Percentiles rank a stretch among this genome's conserved stretches.
Conservation (phyloP, 2,797 vertebrate species). For the Manis crassicaudata region DNA sequence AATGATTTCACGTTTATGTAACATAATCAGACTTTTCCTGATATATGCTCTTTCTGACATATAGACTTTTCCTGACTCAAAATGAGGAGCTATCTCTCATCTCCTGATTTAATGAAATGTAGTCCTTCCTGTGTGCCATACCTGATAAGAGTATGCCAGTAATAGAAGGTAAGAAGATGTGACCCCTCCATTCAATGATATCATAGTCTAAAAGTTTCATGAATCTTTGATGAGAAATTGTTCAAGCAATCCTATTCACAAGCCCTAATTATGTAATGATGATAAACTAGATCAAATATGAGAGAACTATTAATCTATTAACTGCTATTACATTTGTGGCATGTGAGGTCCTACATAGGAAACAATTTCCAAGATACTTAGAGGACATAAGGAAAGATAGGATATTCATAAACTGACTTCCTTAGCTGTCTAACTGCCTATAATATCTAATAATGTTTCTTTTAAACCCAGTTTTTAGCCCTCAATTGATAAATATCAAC, state of each 20-base stretch:
- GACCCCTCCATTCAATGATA: not conserved
- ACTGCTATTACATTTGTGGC: not conserved
- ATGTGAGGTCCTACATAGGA: not conserved
- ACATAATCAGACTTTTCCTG: not conserved
- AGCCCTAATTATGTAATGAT: not conserved
- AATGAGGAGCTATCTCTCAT: not conserved
- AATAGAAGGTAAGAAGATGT: not conserved
- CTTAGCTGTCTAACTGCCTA: not conserved
- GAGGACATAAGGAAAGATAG: not conserved
- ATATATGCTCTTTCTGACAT: not conserved
- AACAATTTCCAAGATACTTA: not conserved
- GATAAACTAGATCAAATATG: not conserved
- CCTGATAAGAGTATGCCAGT: rapidly evolving
- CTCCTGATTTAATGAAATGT: not conserved
- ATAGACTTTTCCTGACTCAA: not conserved
- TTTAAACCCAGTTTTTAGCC: not conserved
- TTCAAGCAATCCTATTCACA: not conserved
- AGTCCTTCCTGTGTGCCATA: not conserved
- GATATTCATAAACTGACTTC: not conserved
- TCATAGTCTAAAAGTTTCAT: not conserved
- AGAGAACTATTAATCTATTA: not conserved
- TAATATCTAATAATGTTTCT: not conserved
- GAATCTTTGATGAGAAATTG: not conserved
- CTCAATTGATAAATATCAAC: not conserved
- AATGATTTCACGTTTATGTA: not conserved